Conservation (phyloP, 2,888 invertebrate species). For the Pristionchus arcanus region DNA sequence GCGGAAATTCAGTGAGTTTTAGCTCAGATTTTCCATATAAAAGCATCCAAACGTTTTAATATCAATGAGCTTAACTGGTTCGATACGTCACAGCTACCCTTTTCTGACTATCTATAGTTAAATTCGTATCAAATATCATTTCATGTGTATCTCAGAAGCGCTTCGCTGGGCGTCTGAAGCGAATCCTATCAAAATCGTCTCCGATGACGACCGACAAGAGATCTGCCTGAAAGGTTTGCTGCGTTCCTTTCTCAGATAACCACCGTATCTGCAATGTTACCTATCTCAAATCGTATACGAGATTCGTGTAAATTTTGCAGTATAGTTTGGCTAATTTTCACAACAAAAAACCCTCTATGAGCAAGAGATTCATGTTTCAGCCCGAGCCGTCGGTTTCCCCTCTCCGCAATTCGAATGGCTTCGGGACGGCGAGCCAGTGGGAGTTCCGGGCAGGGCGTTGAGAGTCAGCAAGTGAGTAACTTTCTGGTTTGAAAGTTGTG, state of each 20-base stretch:
- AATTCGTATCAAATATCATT: neutral
- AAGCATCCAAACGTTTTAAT: too few species aligned
- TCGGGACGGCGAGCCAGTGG: slow-evolving; percentile 65
- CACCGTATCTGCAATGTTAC: neutral
- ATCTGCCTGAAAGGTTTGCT: neutral
- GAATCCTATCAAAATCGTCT: neutral
- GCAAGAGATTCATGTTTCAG: neutral
- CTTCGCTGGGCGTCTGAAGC: slow-evolving; percentile 4
- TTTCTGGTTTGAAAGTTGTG: neutral
- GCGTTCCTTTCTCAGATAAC: neutral
- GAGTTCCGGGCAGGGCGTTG: slow-evolving; percentile 56
- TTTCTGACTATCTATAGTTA: too few species aligned
- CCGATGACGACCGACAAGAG: neutral
- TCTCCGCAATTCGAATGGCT: slow-evolving; percentile 79
- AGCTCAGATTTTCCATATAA: too few species aligned
- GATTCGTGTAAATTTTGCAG: too few species aligned
- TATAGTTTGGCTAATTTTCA: too few species aligned
- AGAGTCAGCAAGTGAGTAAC: neutral
- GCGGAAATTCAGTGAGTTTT: slow-evolving; percentile 63
- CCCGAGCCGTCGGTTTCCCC: slow-evolving; percentile 71
- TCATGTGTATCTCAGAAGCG: neutral
- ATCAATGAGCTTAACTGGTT: too few species aligned
- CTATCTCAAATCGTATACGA: neutral
- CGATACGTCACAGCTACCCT: too few species aligned
- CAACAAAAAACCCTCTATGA: too few species aligned